A percentile compares a stretch with the other conserved stretches of the same genome.
phyloP scores from a whole-genome alignment of 2,888 invertebrate genomes.

The Dastarcus helophoroides region DNA sequence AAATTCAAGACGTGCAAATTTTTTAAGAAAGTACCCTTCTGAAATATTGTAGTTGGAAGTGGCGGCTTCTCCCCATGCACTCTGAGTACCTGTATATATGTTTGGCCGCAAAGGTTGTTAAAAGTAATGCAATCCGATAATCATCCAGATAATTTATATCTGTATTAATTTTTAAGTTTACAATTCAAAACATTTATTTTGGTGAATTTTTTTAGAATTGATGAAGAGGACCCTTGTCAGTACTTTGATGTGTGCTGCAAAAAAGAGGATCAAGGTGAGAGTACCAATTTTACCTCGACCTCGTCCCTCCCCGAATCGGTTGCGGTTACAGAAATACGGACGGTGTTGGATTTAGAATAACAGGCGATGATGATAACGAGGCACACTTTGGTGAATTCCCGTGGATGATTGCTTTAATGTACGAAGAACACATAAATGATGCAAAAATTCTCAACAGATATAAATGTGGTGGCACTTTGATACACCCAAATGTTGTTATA shows the following conservation, averaged over 20 bases:
- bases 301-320: conserved; percentile 29
- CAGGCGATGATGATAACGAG: conserved; percentile 51
- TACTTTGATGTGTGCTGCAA: conserved; percentile 48
- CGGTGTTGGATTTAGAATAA: conserved; percentile 63
- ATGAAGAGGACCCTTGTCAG: conserved; percentile 35
- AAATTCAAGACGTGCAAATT: too few species aligned
- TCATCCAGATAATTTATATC: too few species aligned
- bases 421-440: conserved; percentile 42
- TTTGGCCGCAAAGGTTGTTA: too few species aligned
- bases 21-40: too few species aligned
- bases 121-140: too few species aligned
- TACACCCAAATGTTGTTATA: conserved; percentile 61
- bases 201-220: conserved; percentile 19
- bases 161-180: too few species aligned
- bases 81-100: too few species aligned
- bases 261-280: conserved; percentile 22
- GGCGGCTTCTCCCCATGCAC: too few species aligned
- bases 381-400: conserved; percentile 70
- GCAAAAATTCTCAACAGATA: conserved; percentile 48
- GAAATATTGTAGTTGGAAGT: too few species aligned
- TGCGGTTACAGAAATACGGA: conserved; percentile 65
- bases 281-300: conserved; percentile 28
- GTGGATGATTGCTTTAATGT: conserved; percentile 68
- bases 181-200: too few species aligned
- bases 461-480: conserved; percentile 70